Evolutionary conservation across 1,140 invertebrate genomes (phyloP).

Genomic region (Drosophila tropicalis): DNA sequence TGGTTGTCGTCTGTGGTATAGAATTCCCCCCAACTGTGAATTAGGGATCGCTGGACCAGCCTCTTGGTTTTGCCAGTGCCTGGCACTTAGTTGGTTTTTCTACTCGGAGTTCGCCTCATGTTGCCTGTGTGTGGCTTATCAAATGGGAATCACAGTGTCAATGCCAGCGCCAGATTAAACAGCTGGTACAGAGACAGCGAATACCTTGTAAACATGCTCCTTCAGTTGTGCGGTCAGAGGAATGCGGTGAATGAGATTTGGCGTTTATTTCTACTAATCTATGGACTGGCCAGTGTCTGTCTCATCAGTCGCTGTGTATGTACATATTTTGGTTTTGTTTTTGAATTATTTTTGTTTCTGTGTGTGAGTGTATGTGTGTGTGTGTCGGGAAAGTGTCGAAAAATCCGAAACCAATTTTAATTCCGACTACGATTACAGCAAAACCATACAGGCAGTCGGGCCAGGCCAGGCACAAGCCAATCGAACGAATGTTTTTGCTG

Average conservation of each 20-base stretch:
- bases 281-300: constrained; percentile 54
- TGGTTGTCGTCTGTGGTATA: constrained; percentile 39
- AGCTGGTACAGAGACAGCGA: constrained; percentile 45
- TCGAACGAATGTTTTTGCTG: constrained; percentile 13
- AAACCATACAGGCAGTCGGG: constrained; percentile 36
- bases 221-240: constrained; percentile 49
- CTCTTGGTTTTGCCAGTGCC: constrained; percentile 30
- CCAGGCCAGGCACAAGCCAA: constrained; percentile 27
- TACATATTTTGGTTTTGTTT: constrained; percentile 12
- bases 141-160: constrained; percentile 49
- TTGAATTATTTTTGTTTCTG: not conserved
- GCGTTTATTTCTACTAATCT: constrained; percentile 58
- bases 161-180: constrained; percentile 30
- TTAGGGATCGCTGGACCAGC: constrained; percentile 25
- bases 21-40: constrained; percentile 57
- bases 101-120: constrained; percentile 39
- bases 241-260: constrained; percentile 48
- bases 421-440: constrained; percentile 58
- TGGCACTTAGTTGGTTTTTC: constrained; percentile 53
- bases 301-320: constrained; percentile 61
- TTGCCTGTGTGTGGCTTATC: constrained; percentile 47
- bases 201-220: constrained; percentile 53
- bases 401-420: constrained; percentile 59
- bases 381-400: constrained; percentile 49
- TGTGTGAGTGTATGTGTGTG: constrained; percentile 29